These are phyloP conservation scores for Notiomystis cincta DNA, from an alignment of 2,113 vertebrate genomes.

Conservation along the genomic window DNA sequence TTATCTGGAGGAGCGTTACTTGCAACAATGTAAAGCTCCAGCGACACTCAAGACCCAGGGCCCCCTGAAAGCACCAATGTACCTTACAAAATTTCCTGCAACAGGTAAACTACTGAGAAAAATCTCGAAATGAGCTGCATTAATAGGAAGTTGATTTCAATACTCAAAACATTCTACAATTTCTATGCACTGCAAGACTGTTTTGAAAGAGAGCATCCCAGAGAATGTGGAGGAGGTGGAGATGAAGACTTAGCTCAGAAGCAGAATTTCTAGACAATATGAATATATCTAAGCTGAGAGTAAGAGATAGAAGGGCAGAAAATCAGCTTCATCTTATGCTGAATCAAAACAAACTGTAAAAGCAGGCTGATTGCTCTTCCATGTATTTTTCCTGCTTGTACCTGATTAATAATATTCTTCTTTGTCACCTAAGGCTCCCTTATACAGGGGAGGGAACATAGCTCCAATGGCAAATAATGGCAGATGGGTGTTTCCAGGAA, in stretches of 20 bases:
- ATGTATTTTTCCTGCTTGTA: background rate
- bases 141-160: background rate
- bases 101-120: background rate
- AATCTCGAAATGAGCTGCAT: background rate
- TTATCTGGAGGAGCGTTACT: background rate
- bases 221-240: background rate
- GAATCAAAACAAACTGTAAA: background rate
- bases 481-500: background rate
- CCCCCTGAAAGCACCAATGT: rapidly evolving
- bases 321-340: background rate
- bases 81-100: background rate
- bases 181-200: background rate
- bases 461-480: background rate
- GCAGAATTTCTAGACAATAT: background rate
- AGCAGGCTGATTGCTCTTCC: background rate
- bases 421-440: background rate
- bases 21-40: background rate
- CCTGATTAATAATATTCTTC: background rate
- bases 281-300: background rate
- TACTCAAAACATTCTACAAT: background rate
- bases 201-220: background rate
- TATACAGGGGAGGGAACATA: background rate
- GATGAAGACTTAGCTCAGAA: background rate
- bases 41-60: background rate
- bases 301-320: background rate